Evolutionary conservation across 2,888 invertebrate genomes (phyloP).

Genomic region (Aricia artaxerxes): DNA sequence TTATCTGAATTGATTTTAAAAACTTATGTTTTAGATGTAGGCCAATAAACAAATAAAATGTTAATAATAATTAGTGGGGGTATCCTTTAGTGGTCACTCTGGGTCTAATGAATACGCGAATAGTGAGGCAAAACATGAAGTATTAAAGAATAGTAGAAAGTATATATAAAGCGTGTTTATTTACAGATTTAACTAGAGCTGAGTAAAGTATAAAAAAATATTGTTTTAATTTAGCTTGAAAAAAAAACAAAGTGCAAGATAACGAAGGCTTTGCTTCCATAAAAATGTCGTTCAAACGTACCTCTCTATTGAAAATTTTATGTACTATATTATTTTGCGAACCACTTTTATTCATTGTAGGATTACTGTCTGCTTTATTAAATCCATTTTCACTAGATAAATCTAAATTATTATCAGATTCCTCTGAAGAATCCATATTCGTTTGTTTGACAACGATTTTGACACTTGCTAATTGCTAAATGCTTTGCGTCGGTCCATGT

Average conservation of each 20-base stretch:
- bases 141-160: background rate
- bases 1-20: background rate
- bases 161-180: background rate
- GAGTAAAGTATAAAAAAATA: slow-evolving; percentile 33
- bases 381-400: slow-evolving; percentile 56
- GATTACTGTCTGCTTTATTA: slow-evolving; percentile 54
- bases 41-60: background rate
- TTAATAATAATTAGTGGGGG: background rate
- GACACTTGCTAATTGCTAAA: background rate
- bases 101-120: background rate
- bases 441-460: slow-evolving; percentile 72
- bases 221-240: slow-evolving; percentile 38
- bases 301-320: slow-evolving; percentile 83
- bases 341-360: slow-evolving; percentile 52
- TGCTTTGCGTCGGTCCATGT: background rate
- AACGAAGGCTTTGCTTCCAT: slow-evolving; percentile 34
- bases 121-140: background rate
- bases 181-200: background rate
- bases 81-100: background rate
- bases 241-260: slow-evolving; percentile 39
- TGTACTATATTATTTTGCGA: slow-evolving; percentile 65
- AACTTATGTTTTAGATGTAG: background rate
- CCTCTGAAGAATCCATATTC: slow-evolving; percentile 74
- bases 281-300: slow-evolving; percentile 56
- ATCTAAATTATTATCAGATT: slow-evolving; percentile 57